Conservation (phyloP, 2,113 vertebrate species). For the Phrynosoma platyrhinos region DNA sequence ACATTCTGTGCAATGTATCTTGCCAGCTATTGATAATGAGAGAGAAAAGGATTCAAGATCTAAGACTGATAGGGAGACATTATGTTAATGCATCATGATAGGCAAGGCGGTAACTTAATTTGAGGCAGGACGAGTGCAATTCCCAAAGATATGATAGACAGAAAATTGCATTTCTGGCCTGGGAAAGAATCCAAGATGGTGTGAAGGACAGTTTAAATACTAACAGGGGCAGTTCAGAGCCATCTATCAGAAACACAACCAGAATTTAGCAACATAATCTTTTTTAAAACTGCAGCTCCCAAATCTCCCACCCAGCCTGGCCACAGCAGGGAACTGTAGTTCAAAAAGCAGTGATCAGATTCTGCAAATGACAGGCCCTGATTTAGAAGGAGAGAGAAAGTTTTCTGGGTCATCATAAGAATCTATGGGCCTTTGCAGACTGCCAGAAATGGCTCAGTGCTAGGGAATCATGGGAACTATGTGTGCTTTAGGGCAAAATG, state of each 20-base stretch:
- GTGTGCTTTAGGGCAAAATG: background rate
- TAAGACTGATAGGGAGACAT: slow-evolving; percentile 20
- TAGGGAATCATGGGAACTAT: too few species aligned
- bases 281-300: background rate
- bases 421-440: too few species aligned
- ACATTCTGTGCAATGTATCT: background rate
- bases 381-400: background rate
- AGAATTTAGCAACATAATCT: background rate
- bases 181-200: slow-evolving; percentile 52
- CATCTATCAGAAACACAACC: slow-evolving; percentile 27
- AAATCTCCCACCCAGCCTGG: background rate
- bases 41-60: background rate
- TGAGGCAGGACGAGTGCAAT: slow-evolving; percentile 29
- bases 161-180: slow-evolving; percentile 49
- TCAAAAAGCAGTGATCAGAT: background rate
- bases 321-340: background rate
- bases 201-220: slow-evolving; percentile 41
- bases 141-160: background rate
- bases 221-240: slow-evolving; percentile 46
- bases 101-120: slow-evolving; percentile 6
- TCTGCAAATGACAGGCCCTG: background rate
- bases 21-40: slow-evolving; percentile 37
- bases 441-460: too few species aligned
- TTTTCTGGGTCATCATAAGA: background rate
- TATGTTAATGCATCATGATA: slow-evolving; percentile 27